Percentiles rank a stretch among this genome's conserved stretches.
phyloP scores from a whole-genome alignment of 1,140 invertebrate genomes.

The Pseudomyrmex gracilis region DNA sequence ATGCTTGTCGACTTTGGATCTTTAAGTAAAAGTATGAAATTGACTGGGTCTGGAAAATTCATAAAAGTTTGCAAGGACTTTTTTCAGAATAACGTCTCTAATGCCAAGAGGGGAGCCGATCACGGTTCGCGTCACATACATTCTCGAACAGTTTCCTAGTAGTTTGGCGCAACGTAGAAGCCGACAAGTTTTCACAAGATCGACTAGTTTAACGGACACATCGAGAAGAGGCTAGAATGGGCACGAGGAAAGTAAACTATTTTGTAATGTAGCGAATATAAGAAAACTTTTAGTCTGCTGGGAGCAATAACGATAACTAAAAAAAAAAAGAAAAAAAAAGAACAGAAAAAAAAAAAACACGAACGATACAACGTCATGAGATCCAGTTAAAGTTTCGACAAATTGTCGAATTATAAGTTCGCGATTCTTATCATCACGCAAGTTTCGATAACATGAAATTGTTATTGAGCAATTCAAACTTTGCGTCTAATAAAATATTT shows the following conservation, averaged over 20 bases:
- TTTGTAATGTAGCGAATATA: slow-evolving; percentile 16
- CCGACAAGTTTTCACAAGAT: slow-evolving; percentile 34
- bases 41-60: slow-evolving; percentile 25
- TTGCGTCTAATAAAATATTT: slow-evolving; percentile 32
- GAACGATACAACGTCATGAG: not conserved
- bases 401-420: slow-evolving; percentile 21
- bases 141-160: slow-evolving; percentile 51
- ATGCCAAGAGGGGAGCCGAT: slow-evolving; percentile 22
- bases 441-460: not conserved
- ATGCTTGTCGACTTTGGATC: not conserved
- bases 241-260: not conserved
- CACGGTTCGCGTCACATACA: slow-evolving; percentile 27
- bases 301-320: not conserved
- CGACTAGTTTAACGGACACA: slow-evolving; percentile 35
- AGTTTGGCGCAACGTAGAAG: slow-evolving; percentile 24
- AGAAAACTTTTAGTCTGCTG: not conserved
- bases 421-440: not conserved
- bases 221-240: slow-evolving; percentile 1
- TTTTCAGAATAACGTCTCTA: slow-evolving; percentile 5
- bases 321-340: not conserved
- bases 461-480: slow-evolving; percentile 19
- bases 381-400: not conserved
- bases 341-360: too few relatives aligned
- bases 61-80: slow-evolving; percentile 47
- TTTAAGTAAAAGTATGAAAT: slow-evolving; percentile 52